These are phyloP conservation scores for Panagrolaimus sp. DNA, from an alignment of 1,140 invertebrate species.

Conservation along the genomic window DNA sequence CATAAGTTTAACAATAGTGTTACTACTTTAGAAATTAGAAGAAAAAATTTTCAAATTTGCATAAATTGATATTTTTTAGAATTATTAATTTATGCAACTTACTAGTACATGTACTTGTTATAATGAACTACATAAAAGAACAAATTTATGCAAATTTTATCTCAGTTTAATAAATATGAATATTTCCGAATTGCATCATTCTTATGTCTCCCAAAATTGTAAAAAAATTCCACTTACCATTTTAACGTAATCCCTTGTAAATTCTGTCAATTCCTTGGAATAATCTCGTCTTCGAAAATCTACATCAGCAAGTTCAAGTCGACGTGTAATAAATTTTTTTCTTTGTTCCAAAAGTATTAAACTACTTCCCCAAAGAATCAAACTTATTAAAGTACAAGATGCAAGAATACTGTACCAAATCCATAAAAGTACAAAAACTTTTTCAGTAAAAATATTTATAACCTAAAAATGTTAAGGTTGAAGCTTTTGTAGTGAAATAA, in stretches of 20 bases:
- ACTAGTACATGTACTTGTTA: too few species aligned
- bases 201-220: too few species aligned
- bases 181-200: too few species aligned
- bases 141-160: too few species aligned
- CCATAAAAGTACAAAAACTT: conserved; percentile 62
- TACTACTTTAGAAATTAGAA: too few species aligned
- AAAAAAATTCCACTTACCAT: conserved; percentile 1
- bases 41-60: too few species aligned
- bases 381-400: conserved; percentile 59
- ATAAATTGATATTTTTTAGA: too few species aligned
- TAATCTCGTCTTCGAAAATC: conserved; percentile 46
- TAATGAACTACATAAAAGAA: too few species aligned
- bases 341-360: conserved; percentile 50
- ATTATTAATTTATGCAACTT: too few species aligned
- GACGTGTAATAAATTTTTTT: conserved; percentile 54
- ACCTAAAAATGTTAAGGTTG: conserved; percentile 40
- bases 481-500: too few species aligned
- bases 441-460: conserved; percentile 62
- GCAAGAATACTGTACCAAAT: conserved; percentile 64
- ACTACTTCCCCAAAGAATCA: conserved; percentile 47
- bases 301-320: conserved; percentile 58
- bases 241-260: conserved; percentile 17
- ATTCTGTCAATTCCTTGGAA: conserved; percentile 43
- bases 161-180: too few species aligned
- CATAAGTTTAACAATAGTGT: too few species aligned